Conservation (phyloP, 2,888 invertebrate genomes). For the Brachylomia viminalis region DNA sequence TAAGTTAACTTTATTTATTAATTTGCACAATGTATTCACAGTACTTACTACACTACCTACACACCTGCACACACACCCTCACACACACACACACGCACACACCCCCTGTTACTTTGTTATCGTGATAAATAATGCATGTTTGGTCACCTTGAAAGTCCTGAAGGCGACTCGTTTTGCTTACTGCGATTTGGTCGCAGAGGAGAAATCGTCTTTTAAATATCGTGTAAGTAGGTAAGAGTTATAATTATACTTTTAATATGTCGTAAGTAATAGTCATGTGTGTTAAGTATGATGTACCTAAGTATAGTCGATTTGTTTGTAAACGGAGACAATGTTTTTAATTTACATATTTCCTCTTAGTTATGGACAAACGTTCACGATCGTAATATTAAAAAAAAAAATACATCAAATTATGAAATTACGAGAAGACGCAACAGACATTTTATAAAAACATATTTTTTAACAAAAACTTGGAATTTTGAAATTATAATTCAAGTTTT, state of each 20-base stretch:
- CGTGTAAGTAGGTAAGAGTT: constrained; percentile 8
- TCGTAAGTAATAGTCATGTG: background rate
- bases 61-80: background rate
- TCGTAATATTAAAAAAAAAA: constrained; percentile 2
- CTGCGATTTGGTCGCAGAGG: background rate
- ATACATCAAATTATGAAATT: constrained; percentile 22
- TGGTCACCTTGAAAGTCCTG: constrained; percentile 28
- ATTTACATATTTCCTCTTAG: background rate
- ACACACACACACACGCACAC: background rate
- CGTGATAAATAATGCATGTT: constrained; percentile 37
- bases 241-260: no score
- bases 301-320: constrained; percentile 2
- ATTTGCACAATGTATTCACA: background rate
- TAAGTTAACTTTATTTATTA: constrained; percentile 68
- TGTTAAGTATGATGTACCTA: background rate
- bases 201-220: constrained; percentile 2
- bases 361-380: constrained; percentile 2
- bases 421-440: constrained; percentile 4
- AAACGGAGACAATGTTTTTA: background rate
- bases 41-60: background rate
- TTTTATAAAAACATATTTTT: background rate
- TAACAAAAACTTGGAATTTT: constrained; percentile 1
- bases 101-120: constrained; percentile 3
- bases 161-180: constrained; percentile 28
- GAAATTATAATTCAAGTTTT: constrained; percentile 19